Evolutionary conservation across 2,113 vertebrate genomes (phyloP).

Genomic region (Ascaphus truei): DNA sequence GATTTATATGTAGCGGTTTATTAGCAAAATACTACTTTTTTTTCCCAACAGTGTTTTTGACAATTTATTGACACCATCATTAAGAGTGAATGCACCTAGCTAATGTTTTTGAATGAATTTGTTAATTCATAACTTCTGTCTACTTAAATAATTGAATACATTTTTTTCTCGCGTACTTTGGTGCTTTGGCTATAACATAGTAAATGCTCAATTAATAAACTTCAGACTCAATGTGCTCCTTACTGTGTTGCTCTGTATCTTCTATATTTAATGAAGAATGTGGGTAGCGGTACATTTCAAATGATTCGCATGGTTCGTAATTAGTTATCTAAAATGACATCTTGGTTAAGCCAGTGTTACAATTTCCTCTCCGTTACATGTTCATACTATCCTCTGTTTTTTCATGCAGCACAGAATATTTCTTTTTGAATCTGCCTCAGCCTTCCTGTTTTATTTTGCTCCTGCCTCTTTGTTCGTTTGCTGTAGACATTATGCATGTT

Average conservation of each 20-base stretch:
- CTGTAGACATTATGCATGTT: not conserved
- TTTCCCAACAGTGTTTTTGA: no score
- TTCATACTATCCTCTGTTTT: not conserved
- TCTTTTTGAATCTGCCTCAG: not conserved
- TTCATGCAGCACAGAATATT: not conserved
- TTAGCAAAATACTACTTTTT: no score
- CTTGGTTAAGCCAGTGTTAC: not conserved
- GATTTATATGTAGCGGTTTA: no score
- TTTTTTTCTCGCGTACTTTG: no score
- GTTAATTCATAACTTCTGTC: no score
- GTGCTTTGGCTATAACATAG: no score
- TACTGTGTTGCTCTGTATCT: not conserved
- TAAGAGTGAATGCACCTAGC: no score
- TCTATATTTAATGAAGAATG: not conserved
- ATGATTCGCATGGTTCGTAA: not conserved
- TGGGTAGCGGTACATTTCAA: not conserved
- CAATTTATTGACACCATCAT: no score
- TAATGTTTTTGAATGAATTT: no score
- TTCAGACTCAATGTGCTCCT: no score
- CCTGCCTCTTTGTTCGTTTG: not conserved
- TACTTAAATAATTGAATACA: no score
- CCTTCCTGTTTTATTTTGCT: not conserved
- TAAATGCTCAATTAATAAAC: no score
- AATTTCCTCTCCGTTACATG: not conserved
- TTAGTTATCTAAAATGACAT: not conserved